These are phyloP conservation scores for Drosophila peninsularis DNA, from an alignment of 2,888 invertebrate species.

Conservation along the genomic window DNA sequence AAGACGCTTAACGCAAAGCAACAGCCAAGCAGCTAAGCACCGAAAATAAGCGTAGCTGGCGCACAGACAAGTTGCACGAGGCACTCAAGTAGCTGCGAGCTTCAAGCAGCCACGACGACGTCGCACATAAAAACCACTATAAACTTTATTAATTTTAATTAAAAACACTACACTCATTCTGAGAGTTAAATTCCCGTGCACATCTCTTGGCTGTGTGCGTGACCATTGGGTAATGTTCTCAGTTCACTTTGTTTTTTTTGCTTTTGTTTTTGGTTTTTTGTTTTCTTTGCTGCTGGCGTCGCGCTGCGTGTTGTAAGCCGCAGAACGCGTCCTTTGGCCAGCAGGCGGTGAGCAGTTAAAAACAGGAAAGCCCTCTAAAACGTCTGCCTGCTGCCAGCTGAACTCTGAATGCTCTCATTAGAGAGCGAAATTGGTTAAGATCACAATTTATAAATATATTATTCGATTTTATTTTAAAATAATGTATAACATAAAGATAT, in stretches of 20 bases:
- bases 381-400: slow-evolving; percentile 2
- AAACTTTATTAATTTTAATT: slow-evolving; percentile 80
- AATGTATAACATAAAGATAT: too few relatives aligned
- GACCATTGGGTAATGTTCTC: slow-evolving; percentile 56
- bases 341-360: slow-evolving; percentile 74
- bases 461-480: too few relatives aligned
- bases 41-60: slow-evolving; percentile 33
- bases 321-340: slow-evolving; percentile 68
- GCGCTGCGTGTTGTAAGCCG: slow-evolving; percentile 63
- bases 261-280: neutral
- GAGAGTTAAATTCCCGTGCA: slow-evolving; percentile 66
- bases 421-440: too few relatives aligned
- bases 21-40: slow-evolving; percentile 40
- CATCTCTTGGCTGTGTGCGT: slow-evolving; percentile 51
- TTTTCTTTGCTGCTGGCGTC: slow-evolving; percentile 27
- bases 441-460: too few relatives aligned
- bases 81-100: slow-evolving; percentile 13
- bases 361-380: slow-evolving; percentile 67
- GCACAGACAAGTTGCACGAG: slow-evolving; percentile 4
- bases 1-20: slow-evolving; percentile 27
- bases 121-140: slow-evolving; percentile 67
- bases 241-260: neutral
- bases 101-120: slow-evolving; percentile 9
- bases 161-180: slow-evolving; percentile 77
- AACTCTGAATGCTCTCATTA: slow-evolving; percentile 3